Evolutionary conservation across 1,140 invertebrate species (phyloP).

Genomic region (Meloidogyne hapla): DNA sequence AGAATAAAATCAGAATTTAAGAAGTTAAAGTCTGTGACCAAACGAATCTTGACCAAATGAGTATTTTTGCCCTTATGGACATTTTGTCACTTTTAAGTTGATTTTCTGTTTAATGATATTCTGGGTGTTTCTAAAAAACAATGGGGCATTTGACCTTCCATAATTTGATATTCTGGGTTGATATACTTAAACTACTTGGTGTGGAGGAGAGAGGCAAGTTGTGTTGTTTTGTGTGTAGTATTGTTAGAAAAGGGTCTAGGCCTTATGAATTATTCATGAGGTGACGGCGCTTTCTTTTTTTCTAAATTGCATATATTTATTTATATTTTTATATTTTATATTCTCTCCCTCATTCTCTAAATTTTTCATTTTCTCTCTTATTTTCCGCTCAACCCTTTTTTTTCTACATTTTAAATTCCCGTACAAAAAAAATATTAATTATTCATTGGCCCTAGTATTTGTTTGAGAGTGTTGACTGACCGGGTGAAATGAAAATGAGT

Average conservation of each 20-base stretch:
- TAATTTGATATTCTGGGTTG: background rate
- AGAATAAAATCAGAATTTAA: background rate
- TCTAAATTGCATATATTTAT: background rate
- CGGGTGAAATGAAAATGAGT: background rate
- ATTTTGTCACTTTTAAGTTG: background rate
- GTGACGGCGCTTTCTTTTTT: background rate
- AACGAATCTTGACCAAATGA: background rate
- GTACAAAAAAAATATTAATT: constrained; percentile 4
- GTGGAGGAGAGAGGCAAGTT: background rate
- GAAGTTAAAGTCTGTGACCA: background rate
- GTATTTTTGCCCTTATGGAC: background rate
- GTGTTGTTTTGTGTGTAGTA: background rate
- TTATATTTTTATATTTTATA: no score
- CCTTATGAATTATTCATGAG: constrained; percentile 3
- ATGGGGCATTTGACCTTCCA: no score
- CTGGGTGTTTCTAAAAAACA: background rate
- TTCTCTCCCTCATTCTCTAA: no score
- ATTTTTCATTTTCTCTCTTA: background rate
- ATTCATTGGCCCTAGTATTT: background rate
- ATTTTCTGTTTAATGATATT: background rate
- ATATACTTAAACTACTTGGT: background rate
- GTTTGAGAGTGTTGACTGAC: background rate
- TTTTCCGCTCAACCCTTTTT: no score
- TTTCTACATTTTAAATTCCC: background rate
- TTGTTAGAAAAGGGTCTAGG: background rate